Base-by-base conservation (phyloP, 2,113 vertebrate species). In the Egretta garzetta region DNA sequence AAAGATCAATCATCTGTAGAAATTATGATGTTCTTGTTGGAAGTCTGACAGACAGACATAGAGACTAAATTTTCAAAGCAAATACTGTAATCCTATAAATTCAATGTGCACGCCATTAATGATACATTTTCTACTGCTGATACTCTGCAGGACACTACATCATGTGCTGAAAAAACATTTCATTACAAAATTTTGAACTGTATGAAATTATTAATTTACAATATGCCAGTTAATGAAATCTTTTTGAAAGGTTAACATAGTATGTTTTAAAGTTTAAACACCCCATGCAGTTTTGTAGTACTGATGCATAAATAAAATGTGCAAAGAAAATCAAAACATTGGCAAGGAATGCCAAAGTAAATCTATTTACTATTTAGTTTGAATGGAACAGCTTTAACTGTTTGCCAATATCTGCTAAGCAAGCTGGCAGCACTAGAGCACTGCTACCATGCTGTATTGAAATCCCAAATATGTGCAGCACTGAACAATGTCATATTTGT, bases 181-280 rank as follows among this genome's bases (percentile, higher is more conserved):
- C 30, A 53, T 28, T 74, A 8, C 66, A 91, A 68, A 91, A 94
- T 66, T 91, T 97, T 93, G 70, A 96, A 37, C 59, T 81, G 12
- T 76, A 87, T 93, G 80, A 93, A 66, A 66, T 73, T 88, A 96
- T 96, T 97, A 93, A 93, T 98, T 95, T 96, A 83, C 6, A 76
- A 14, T 73, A 91, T 93, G 17, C 33, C 86, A 95, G 24, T 35
- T 94, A 96, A 90, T 86, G 47, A 94, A 93, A 27, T 59, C 13
- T 37, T 75, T 95, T 86, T 97, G 15, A 95, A 80, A 86, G 10
- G 91, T 84, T 91, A 92, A 5, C 19, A 37, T 75, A 77, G 55
- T 86, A 14, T 70, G 7, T 35, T 97, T 96, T 95, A 94, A 95
- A 96, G 41, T 93, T 95, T 91, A 97, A 97, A 92, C 52, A 96